phyloP scores from a whole-genome alignment of 2,797 vertebrate species.

The Muscicapa comitata region DNA sequence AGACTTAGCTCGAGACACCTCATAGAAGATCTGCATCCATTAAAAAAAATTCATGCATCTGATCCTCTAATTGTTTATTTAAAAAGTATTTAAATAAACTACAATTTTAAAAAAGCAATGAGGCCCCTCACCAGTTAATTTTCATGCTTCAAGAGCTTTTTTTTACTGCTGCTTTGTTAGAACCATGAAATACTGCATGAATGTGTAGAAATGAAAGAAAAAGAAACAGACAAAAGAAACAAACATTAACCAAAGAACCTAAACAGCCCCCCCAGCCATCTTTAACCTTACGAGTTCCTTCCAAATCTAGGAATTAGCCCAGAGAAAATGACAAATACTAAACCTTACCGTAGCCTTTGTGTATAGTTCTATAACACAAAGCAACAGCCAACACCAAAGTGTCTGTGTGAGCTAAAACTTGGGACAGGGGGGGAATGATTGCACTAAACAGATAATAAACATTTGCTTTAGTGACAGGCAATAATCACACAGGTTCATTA shows the following conservation, averaged over 20 bases:
- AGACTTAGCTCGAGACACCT: constrained; percentile 76
- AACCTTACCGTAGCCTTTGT: constrained; percentile 77
- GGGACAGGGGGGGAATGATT: constrained; percentile 51
- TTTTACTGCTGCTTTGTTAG: constrained; percentile 86
- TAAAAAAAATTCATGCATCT: constrained; percentile 81
- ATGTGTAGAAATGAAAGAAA: constrained; percentile 87
- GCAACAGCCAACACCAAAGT: constrained; percentile 72
- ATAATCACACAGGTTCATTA: constrained; percentile 67
- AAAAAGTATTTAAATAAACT: constrained; percentile 75
- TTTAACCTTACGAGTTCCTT: constrained; percentile 76
- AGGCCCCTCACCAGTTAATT: constrained; percentile 87
- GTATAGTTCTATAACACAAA: constrained; percentile 76
- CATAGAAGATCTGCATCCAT: constrained; percentile 82
- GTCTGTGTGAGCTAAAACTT: constrained; percentile 67
- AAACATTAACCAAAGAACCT: constrained; percentile 86
- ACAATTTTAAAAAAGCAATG: constrained; percentile 81
- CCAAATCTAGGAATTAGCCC: constrained; percentile 69
- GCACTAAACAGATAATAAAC: constrained; percentile 61
- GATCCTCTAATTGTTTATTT: constrained; percentile 74
- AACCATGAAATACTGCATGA: constrained; percentile 87
- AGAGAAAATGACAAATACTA: constrained; percentile 70
- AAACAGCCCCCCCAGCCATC: constrained; percentile 73
- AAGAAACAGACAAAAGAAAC: constrained; percentile 87
- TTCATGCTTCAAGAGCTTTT: constrained; percentile 85
- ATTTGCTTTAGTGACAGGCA: constrained; percentile 59